Evolutionary conservation across 2,888 invertebrate species (phyloP).

Genomic region (Selenia dentaria): DNA sequence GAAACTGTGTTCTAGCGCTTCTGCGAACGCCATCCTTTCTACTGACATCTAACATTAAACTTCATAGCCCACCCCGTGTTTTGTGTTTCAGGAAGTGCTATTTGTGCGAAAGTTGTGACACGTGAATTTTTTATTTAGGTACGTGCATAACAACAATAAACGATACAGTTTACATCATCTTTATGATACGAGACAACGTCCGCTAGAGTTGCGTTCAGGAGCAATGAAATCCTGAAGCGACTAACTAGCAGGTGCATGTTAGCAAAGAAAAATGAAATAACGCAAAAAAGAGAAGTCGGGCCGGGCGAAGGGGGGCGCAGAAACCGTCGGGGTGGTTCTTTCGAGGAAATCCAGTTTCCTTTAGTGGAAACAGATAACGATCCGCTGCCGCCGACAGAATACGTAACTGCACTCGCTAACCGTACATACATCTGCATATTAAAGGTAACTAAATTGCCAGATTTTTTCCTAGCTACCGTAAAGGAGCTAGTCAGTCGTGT

Average conservation of each 20-base stretch:
- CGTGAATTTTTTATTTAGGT: constrained; percentile 27
- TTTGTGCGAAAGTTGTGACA: constrained; percentile 28
- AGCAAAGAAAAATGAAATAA: constrained; percentile 82
- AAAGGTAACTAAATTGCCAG: constrained; percentile 64
- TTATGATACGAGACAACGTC: constrained; percentile 48
- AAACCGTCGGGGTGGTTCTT: constrained; percentile 74
- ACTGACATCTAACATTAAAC: constrained; percentile 73
- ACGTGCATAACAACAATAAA: constrained; percentile 33
- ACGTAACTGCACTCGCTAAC: constrained; percentile 78
- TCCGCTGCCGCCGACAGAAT: constrained; percentile 82
- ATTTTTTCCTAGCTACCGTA: constrained; percentile 67
- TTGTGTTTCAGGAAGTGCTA: constrained; percentile 39
- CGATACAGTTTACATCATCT: constrained; percentile 35
- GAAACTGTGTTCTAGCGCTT: constrained; percentile 62
- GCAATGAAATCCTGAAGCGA: constrained; percentile 68
- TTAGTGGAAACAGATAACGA: constrained; percentile 84
- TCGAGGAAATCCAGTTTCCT: constrained; percentile 82
- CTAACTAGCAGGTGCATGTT: constrained; percentile 81
- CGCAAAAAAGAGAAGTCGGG: constrained; percentile 75
- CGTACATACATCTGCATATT: constrained; percentile 66
- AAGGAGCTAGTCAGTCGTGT: constrained; percentile 58
- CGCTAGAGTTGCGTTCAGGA: constrained; percentile 33
- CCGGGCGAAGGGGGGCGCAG: constrained; percentile 58
- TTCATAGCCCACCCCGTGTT: constrained; percentile 57
- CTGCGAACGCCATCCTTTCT: constrained; percentile 66